Base-by-base conservation (phyloP, 2,797 vertebrate species). In the Molossus alvarezi region DNA sequence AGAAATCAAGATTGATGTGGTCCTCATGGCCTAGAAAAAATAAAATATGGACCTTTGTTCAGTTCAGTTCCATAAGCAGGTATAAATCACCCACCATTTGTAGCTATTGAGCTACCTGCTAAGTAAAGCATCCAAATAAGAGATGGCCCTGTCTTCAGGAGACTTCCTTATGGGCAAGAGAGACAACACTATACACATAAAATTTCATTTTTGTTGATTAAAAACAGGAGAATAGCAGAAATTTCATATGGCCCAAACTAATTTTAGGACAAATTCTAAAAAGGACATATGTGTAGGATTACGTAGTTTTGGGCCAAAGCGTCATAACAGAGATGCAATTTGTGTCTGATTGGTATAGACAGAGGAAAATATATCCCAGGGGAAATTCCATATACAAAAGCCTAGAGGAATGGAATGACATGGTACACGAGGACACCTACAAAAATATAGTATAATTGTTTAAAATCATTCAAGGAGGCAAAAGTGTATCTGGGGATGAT, bases 1-100 rank as follows among this genome's bases (percentile, higher is more conserved):
- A 96, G 17, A 96, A 90, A 94, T 87, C 33, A 84, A 96, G 82
- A 77, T 51, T 87, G 62, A 81, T 77, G 77, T 91, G 8, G 77
- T 89, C 29, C 37, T 83, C 5, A 15, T 81, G 77, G 15, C 45
- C 72, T 95, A 87, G 12, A 82, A 90, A 92, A 95, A 93, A 79
- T 90, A 93, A 80, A 94, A 88, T 67, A 75, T 20, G 20, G 17
- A 77, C 9, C 45, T 92, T 73, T 84, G 37, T 79, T 89, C 27
- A 89, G 71, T 79, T 82, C 21, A 62, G 13, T 60, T 85, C 27
- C 71, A 67, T 82, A 95, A 51, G 55, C 20, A 80, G 25, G 2
- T 81, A 48, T 86, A 83, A 80, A 91, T 86, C 23, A 81, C 23
- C 4, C 45, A 87, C 10, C 33, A 81, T 41, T 58, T 90, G 13